A percentile compares a stretch with the other conserved stretches of the same genome.
phyloP scores from a whole-genome alignment of 1,140 invertebrate species.

The Cydia strobilella region DNA sequence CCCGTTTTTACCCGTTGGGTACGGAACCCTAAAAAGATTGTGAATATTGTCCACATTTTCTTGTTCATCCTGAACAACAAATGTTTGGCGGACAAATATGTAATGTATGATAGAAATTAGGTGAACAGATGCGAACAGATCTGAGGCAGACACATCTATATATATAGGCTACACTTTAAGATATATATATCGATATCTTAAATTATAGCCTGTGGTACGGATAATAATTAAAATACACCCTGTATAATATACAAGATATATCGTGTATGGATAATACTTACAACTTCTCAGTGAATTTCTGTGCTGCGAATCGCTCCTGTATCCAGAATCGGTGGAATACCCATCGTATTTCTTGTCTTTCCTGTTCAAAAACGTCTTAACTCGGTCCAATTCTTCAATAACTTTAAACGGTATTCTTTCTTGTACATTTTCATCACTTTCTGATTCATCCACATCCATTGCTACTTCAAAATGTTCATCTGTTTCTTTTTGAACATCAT shows the following conservation, averaged over 20 bases:
- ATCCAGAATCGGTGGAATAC: slow-evolving; percentile 40
- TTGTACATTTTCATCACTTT: slow-evolving; percentile 35
- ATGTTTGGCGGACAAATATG: background rate
- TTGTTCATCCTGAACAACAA: background rate
- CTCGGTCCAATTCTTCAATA: slow-evolving; percentile 43
- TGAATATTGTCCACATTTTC: too few species aligned
- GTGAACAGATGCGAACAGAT: too few species aligned
- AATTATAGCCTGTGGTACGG: too few species aligned
- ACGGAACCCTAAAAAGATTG: too few species aligned
- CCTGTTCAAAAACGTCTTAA: slow-evolving; percentile 41
- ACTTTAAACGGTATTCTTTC: slow-evolving; percentile 44
- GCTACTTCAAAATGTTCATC: slow-evolving; percentile 45
- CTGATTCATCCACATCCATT: slow-evolving; percentile 20
- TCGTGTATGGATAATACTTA: slow-evolving; percentile 12
- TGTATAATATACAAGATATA: too few species aligned
- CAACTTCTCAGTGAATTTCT: slow-evolving; percentile 25
- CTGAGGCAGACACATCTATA: too few species aligned
- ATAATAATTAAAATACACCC: too few species aligned
- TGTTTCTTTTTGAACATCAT: slow-evolving; percentile 28
- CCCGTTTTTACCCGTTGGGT: too few species aligned
- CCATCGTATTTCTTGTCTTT: slow-evolving; percentile 33
- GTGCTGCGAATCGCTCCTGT: slow-evolving; percentile 39
- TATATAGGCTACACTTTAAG: too few species aligned
- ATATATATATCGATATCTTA: too few species aligned
- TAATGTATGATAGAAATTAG: background rate